These are phyloP conservation scores for Lasioglossum zephyrum DNA, from an alignment of 2,888 invertebrate genomes.

Conservation along the genomic window DNA sequence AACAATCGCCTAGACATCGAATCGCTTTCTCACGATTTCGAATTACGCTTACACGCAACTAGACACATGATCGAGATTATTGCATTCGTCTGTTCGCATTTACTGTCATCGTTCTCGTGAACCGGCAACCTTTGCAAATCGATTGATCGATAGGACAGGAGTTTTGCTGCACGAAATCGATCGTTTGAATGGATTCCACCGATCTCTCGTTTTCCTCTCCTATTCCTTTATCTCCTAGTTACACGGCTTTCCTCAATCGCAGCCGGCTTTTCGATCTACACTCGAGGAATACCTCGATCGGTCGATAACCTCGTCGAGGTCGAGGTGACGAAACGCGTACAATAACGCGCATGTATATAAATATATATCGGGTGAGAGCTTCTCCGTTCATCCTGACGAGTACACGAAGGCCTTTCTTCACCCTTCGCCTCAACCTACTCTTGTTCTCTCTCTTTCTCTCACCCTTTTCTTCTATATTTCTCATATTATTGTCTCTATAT, in stretches of 20 bases:
- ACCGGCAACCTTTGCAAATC: not conserved
- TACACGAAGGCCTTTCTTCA: constrained; percentile 5
- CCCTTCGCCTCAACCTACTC: constrained; percentile 22
- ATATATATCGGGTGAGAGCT: not conserved
- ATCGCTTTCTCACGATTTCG: not conserved
- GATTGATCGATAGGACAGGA: not conserved
- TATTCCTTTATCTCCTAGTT: not conserved
- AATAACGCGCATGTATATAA: not conserved
- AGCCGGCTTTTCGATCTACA: not conserved
- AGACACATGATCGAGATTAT: not conserved
- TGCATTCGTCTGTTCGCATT: not conserved
- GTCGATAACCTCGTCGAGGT: not conserved
- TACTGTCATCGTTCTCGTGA: not conserved
- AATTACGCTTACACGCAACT: not conserved
- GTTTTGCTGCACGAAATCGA: not conserved
- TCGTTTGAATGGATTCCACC: not conserved
- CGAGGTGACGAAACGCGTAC: not conserved
- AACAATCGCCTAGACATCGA: not conserved
- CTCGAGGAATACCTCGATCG: not conserved
- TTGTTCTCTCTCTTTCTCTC: constrained; percentile 8
- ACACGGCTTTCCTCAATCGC: not conserved
- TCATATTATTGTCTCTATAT: not conserved
- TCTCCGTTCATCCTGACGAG: not conserved
- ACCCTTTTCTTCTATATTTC: constrained; percentile 15
- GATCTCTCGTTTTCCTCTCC: not conserved